Base-by-base conservation (phyloP, 2,888 invertebrate species). In the Ophion costatus region DNA sequence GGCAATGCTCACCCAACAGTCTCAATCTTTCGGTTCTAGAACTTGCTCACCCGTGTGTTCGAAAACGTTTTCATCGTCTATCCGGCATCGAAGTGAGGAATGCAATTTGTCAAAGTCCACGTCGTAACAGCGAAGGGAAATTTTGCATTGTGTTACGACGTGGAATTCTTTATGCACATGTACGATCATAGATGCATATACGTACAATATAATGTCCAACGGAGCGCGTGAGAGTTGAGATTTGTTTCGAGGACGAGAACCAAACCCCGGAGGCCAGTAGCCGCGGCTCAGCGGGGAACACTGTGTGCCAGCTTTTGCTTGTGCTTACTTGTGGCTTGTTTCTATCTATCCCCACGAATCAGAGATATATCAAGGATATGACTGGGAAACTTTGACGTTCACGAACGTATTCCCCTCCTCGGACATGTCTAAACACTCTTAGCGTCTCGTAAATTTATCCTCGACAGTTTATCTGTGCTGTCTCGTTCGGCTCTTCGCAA, bases 401-500 rank as follows among this genome's bases (percentile, higher is more conserved):
- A 83, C 78, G 80, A 85, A 86, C 77, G 80, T 84, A 80, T 73
- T 61, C 45, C 67, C 69, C 69, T 57, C 77, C 20, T 38, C 29
- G 17, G 76, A 86, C 86, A 66, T 86, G 85, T 86, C 87, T 85
- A 85, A 85, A 87, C 87, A 87, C 84, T 87, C 85, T 88, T 87
- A 85, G 83, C 87, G 87, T 88, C 87, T 87, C 88, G 88, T 88
- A 88, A 88, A 88, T 88, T 87, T 85, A 88, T 87, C 83, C 87
- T 86, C 87, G 88, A 88, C 88, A 87, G 84, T 85, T 78, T 80
- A 85, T 85, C 84, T 82, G 24, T 70, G 71, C 84, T 82, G 84
- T 79, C 82, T 82, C 51, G 70, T 82, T 85, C 61, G 77, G 63
- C 77, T 81, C 80, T 78, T 74, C 73, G 84, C 56, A 67, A 85